Evolutionary conservation across 2,797 vertebrate species (phyloP).

Genomic region (Dallia pectoralis): DNA sequence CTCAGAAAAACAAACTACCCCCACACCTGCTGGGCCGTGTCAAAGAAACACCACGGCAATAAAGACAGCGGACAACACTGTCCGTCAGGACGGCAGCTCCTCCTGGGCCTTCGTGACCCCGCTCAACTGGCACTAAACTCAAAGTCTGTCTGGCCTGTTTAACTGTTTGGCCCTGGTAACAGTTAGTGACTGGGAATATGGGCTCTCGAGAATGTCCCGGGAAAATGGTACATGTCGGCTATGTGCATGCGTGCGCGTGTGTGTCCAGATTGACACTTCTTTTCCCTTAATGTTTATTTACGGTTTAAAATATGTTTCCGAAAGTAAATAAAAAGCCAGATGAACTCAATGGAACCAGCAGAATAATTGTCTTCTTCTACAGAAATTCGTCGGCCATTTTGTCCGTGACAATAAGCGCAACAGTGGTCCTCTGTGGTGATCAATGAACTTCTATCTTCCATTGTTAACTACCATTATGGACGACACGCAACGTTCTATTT

Average conservation of each 20-base stretch:
- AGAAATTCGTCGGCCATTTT: no score
- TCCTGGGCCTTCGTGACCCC: background rate
- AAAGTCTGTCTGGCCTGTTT: background rate
- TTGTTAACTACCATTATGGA: constrained; percentile 26
- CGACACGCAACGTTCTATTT: constrained; percentile 50
- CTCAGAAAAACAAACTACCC: background rate
- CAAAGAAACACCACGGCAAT: background rate
- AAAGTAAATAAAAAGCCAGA: background rate
- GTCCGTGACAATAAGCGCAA: constrained; percentile 39
- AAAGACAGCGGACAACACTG: background rate
- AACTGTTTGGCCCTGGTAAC: background rate
- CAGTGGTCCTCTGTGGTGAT: constrained; percentile 19
- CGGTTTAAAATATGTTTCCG: background rate
- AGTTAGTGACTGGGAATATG: background rate
- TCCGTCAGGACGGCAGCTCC: background rate
- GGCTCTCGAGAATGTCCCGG: background rate
- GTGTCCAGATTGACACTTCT: background rate
- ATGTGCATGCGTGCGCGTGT: background rate
- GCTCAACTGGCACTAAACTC: background rate
- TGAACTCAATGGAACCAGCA: background rate
- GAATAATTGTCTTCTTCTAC: no score
- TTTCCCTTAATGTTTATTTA: background rate
- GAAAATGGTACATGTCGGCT: background rate
- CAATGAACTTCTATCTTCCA: constrained; percentile 45
- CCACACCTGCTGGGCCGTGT: background rate